Conservation (phyloP, 2,888 invertebrate species). For the Hoplodrina blanda region DNA sequence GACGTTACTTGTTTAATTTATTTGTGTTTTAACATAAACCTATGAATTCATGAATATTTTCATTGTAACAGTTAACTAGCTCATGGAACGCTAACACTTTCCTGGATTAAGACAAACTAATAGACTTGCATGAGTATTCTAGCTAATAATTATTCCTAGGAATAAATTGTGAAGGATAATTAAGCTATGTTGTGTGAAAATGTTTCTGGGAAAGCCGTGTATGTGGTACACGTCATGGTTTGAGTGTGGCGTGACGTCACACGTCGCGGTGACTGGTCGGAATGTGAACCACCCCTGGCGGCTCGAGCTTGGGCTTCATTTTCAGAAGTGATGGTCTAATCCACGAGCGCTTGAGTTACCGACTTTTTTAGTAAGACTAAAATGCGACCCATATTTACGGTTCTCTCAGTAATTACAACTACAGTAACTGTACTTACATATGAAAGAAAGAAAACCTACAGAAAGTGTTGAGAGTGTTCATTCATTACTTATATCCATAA, state of each 20-base stretch:
- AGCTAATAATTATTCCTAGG: slow-evolving; percentile 39
- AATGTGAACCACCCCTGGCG: slow-evolving; percentile 35
- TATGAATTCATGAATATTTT: slow-evolving; percentile 33
- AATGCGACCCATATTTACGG: background rate
- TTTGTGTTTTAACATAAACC: slow-evolving; percentile 13
- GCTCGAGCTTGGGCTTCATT: slow-evolving; percentile 25
- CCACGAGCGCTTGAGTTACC: slow-evolving; percentile 43
- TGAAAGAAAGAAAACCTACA: background rate
- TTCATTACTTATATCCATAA: slow-evolving; percentile 13
- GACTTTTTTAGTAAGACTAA: background rate
- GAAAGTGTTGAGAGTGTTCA: slow-evolving; percentile 7
- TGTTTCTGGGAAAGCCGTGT: slow-evolving; percentile 55
- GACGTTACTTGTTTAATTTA: slow-evolving; percentile 1
- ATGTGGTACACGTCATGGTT: slow-evolving; percentile 64
- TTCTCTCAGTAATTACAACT: background rate
- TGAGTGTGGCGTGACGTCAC: slow-evolving; percentile 62
- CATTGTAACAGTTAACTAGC: slow-evolving; percentile 22
- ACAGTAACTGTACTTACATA: background rate
- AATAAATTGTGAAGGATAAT: slow-evolving; percentile 42
- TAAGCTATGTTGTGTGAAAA: slow-evolving; percentile 39
- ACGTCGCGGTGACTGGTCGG: slow-evolving; percentile 54
- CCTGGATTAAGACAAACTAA: slow-evolving; percentile 44
- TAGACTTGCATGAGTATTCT: slow-evolving; percentile 29
- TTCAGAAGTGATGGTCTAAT: slow-evolving; percentile 57
- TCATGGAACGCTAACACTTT: slow-evolving; percentile 32